phyloP scores from a whole-genome alignment of 2,797 vertebrate genomes.

The Otolemur crassicaudatus region DNA sequence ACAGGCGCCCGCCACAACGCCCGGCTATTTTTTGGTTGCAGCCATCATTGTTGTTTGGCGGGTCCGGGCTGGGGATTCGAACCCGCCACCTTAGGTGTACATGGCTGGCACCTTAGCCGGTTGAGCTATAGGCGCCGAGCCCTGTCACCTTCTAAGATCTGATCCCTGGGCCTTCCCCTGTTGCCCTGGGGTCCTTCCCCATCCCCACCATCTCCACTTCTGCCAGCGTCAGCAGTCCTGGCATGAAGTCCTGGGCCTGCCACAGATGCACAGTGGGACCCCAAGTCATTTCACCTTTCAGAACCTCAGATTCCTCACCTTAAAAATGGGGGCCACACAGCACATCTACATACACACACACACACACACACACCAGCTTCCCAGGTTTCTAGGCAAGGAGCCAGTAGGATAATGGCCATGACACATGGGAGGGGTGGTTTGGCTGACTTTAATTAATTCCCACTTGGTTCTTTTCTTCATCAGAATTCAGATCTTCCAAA shows the following conservation, averaged over 20 bases:
- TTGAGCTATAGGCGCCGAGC: too few relatives aligned
- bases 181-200: background rate
- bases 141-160: background rate
- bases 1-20: too few relatives aligned
- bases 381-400: background rate
- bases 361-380: background rate
- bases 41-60: too few relatives aligned
- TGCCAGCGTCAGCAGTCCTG: background rate
- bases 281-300: background rate
- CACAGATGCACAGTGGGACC: background rate
- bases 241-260: background rate
- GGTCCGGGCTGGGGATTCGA: too few relatives aligned
- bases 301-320: background rate
- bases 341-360: background rate
- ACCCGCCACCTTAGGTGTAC: too few relatives aligned
- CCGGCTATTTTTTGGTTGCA: too few relatives aligned
- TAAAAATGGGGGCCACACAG: background rate
- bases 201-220: background rate
- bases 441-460: background rate
- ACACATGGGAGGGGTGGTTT: background rate
- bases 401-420: background rate
- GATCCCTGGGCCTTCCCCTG: background rate
- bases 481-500: constrained; percentile 47
- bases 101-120: too few relatives aligned
- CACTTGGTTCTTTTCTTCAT: constrained; percentile 27